phyloP scores from a whole-genome alignment of 2,113 vertebrate genomes.

The Gallinago undulata region DNA sequence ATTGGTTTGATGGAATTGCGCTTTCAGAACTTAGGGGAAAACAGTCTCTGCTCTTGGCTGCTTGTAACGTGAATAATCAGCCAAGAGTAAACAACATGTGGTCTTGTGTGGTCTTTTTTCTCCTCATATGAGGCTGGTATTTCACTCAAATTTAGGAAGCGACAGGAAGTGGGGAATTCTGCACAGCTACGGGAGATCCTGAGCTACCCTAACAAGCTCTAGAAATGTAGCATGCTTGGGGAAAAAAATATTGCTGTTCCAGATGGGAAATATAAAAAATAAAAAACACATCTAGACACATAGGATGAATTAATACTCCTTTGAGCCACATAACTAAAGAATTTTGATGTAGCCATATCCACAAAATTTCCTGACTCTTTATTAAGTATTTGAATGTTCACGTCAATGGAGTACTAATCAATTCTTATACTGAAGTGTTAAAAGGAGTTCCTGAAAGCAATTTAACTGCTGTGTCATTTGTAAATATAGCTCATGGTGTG shows the following conservation, averaged over 20 bases:
- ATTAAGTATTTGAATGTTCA: background rate
- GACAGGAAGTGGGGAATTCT: background rate
- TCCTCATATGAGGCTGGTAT: background rate
- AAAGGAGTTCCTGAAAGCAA: background rate
- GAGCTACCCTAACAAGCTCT: background rate
- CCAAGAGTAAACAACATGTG: constrained; percentile 54
- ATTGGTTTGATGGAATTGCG: background rate
- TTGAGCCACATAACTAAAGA: background rate
- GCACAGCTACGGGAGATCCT: background rate
- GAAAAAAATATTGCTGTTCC: background rate
- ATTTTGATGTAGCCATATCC: background rate
- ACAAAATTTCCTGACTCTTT: background rate
- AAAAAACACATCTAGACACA: background rate
- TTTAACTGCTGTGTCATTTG: background rate
- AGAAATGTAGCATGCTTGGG: background rate
- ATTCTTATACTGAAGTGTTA: background rate
- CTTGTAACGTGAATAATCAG: background rate
- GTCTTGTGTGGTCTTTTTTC: constrained; percentile 49
- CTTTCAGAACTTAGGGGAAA: background rate
- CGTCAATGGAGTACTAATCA: rapidly evolving
- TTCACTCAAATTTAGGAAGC: background rate
- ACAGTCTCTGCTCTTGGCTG: background rate
- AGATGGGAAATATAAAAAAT: background rate
- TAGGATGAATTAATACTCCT: background rate
- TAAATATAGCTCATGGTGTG: background rate